Base-by-base conservation (phyloP, 2,113 vertebrate genomes). In the Siphamia tubifer region DNA sequence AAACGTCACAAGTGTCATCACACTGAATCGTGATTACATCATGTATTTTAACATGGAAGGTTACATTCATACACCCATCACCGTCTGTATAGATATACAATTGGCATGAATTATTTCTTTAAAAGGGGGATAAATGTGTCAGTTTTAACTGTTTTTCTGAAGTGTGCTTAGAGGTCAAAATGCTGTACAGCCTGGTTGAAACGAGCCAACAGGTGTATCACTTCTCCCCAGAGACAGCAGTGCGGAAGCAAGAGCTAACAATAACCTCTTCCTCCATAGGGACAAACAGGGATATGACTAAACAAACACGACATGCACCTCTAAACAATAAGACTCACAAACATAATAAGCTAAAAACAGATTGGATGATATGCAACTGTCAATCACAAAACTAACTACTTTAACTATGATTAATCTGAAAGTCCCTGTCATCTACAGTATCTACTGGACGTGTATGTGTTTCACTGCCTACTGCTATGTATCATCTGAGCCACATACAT, bases 261-360 rank as follows among this genome's bases (percentile, higher is more conserved):
- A 83, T 74, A 68, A 81, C 4, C 68, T 13, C 47, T 77, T 83
- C 80, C 85, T 74, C 72, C 28, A 1, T 42, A 5, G 60, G 49
- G 52, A 56, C 53, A 21, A 38, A 64, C 28, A 60, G 15, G 54
- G 60, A 83, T 8, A 34, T 38, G 39, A 70, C 40, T 34, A 32
- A 57, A 68, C 47, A 45, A 38, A 13, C 28, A 20, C n/a, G n/a
- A 43, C 57, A 54, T 30, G 6, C 24, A 30, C 15, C 0, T 0
- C 31, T 4, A 17, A 65, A 74, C 56, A 82, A 47, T 61, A 34
- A 47, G 38, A 42, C 8, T 1, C 38, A 24, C 31, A 69, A 55
- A 40, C 58, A 71, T 61, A 51, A 47, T 10, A 17, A 0, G 24
- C 43, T 6, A 42, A 82, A 34, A 65, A 45, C 34, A 24, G 30